A percentile compares a stretch with the other conserved stretches of the same genome.
phyloP scores from a whole-genome alignment of 2,888 invertebrate species.

The Cristatella mucedo region DNA sequence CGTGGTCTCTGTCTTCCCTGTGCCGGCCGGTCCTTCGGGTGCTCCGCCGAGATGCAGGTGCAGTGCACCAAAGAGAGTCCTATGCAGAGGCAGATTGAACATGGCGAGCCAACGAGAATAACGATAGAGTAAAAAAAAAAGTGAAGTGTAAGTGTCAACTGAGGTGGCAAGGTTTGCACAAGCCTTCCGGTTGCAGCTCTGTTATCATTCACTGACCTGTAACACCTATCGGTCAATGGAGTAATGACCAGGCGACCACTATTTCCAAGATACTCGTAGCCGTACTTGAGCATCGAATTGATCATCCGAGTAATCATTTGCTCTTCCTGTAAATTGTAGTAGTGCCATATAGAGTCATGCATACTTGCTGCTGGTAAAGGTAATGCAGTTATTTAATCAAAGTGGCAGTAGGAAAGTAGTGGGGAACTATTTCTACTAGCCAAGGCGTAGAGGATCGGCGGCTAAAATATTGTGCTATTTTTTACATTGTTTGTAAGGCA shows the following conservation, averaged over 20 bases:
- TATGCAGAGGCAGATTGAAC: too few relatives aligned
- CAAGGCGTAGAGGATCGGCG: too few relatives aligned
- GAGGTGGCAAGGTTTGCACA: too few relatives aligned
- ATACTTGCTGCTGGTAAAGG: not conserved
- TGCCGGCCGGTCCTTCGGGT: conserved; percentile 42
- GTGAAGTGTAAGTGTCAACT: too few relatives aligned
- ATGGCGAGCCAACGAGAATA: too few relatives aligned
- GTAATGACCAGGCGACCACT: conserved; percentile 41
- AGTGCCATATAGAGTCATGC: not conserved
- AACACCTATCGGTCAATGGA: conserved; percentile 41
- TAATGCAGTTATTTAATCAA: too few relatives aligned
- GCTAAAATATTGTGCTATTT: too few relatives aligned
- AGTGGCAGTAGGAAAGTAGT: too few relatives aligned
- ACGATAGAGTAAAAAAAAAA: too few relatives aligned
- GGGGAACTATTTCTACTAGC: too few relatives aligned
- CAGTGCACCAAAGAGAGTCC: conserved; percentile 40
- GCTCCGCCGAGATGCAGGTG: conserved; percentile 42
- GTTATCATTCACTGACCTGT: conserved; percentile 29
- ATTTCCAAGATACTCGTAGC: conserved; percentile 42
- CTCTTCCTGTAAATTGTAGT: conserved; percentile 29
- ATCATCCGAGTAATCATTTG: conserved; percentile 41
- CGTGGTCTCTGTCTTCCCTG: conserved; percentile 40
- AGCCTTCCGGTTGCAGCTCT: too few relatives aligned
- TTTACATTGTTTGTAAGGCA: too few relatives aligned
- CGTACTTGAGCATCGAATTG: conserved; percentile 40